Percentiles rank a stretch among this genome's conserved stretches.
Conservation (phyloP, 2,888 invertebrate genomes). For the Drosophila multiciliata region DNA sequence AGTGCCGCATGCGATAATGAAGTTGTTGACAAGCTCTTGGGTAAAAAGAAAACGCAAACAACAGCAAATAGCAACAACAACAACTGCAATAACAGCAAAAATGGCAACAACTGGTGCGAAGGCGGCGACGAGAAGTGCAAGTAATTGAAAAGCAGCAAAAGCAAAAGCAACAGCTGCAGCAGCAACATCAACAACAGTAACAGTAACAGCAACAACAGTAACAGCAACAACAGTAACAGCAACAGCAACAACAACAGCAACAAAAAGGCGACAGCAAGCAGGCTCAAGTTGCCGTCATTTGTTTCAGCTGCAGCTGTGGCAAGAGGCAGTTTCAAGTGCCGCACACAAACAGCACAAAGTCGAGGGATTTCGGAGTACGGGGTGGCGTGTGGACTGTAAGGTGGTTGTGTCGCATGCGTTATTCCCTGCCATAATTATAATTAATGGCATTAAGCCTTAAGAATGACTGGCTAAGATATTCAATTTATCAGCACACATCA, state of each 20-base stretch:
- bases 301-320: slow-evolving; percentile 28
- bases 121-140: slow-evolving; percentile 53
- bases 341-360: slow-evolving; percentile 3
- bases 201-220: slow-evolving; percentile 16
- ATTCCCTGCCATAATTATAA: slow-evolving; percentile 59
- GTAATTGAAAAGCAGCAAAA: slow-evolving; percentile 69
- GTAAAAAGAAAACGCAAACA: slow-evolving; percentile 64
- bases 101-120: slow-evolving; percentile 3
- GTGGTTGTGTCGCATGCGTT: slow-evolving; percentile 53
- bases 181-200: slow-evolving; percentile 11
- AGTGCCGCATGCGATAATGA: slow-evolving; percentile 72
- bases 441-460: slow-evolving; percentile 65
- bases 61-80: slow-evolving; percentile 44
- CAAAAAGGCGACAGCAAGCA: slow-evolving; percentile 24
- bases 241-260: not conserved
- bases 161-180: slow-evolving; percentile 33
- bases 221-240: not conserved
- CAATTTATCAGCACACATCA: slow-evolving; percentile 62
- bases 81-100: slow-evolving; percentile 2
- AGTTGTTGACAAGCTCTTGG: slow-evolving; percentile 78
- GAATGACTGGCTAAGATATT: slow-evolving; percentile 54
- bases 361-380: not conserved
- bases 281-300: slow-evolving; percentile 46
- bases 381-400: slow-evolving; percentile 29
- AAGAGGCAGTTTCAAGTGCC: slow-evolving; percentile 21